Percentiles rank a stretch among this genome's conserved stretches.
phyloP scores from a whole-genome alignment of 2,113 vertebrate genomes.

The Tachysurus vachellii region DNA sequence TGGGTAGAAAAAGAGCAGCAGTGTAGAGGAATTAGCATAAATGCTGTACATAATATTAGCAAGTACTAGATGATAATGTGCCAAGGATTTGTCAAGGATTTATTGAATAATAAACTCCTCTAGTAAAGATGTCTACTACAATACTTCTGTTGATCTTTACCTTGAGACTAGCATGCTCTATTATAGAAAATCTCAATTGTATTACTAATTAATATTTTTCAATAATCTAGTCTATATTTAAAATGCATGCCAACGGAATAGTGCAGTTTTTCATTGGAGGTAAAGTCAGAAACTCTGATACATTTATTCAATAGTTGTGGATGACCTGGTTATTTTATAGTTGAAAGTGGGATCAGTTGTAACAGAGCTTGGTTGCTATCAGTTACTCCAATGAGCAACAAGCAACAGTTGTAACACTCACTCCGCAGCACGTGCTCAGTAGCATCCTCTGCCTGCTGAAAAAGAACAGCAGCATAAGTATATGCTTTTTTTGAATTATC shows the following conservation, averaged over 20 bases:
- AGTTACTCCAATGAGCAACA: background rate
- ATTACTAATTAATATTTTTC: background rate
- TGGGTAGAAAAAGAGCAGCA: too few relatives aligned
- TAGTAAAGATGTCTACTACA: slow-evolving; percentile 16
- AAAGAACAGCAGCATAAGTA: background rate
- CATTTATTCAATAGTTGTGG: background rate
- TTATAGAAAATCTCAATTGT: background rate
- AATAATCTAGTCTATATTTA: background rate
- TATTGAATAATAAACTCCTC: background rate
- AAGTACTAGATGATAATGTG: too few relatives aligned
- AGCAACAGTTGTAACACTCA: background rate
- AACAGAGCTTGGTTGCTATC: background rate
- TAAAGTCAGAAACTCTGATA: background rate
- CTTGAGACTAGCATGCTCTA: background rate
- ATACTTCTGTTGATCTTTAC: background rate
- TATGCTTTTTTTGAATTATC: background rate
- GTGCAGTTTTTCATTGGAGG: background rate
- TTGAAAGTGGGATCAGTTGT: background rate
- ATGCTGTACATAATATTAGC: too few relatives aligned
- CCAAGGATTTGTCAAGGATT: background rate
- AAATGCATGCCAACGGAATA: background rate
- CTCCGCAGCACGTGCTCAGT: background rate
- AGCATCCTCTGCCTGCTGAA: background rate
- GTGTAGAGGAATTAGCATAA: too few relatives aligned
- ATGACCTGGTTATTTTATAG: background rate